Conservation (phyloP, 2,797 vertebrate species). For the Cryptoblepharus egeriae region DNA sequence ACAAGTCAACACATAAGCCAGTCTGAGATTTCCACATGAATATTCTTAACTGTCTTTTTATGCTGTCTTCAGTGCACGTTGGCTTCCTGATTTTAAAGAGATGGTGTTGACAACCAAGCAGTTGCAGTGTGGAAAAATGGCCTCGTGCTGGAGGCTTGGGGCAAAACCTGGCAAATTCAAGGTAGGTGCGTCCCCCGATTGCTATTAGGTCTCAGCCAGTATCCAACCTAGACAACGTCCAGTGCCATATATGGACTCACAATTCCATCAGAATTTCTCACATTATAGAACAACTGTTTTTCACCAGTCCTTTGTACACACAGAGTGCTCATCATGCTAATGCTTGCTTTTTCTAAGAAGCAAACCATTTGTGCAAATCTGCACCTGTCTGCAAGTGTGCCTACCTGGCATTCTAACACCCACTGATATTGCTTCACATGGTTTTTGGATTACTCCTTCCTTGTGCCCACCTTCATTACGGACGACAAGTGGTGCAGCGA, state of each 20-base stretch:
- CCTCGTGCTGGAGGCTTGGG: no score
- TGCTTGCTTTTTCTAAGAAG: background rate
- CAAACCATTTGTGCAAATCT: conserved; percentile 19
- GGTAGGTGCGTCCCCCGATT: no score
- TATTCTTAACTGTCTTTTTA: no score
- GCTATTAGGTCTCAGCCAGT: no score
- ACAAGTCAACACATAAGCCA: background rate
- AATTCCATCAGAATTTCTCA: background rate
- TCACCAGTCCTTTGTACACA: no score
- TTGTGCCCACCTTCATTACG: rapidly evolving
- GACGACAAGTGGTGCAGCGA: conserved; percentile 79
- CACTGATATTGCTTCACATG: background rate
- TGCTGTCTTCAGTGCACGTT: background rate
- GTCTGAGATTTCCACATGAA: background rate
- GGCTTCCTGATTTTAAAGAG: background rate
- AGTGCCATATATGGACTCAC: background rate
- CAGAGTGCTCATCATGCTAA: background rate
- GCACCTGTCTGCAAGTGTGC: background rate
- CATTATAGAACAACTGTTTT: rapidly evolving
- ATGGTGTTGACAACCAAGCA: background rate
- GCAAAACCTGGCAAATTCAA: no score
- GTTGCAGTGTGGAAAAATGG: background rate
- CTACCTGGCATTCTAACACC: background rate
- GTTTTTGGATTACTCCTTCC: background rate
- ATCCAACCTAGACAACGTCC: no score